Evolutionary conservation across 2,888 invertebrate genomes (phyloP), one percentile per base, ranked within the genome.

Genomic region (Mesoligia furuncula): DNA sequence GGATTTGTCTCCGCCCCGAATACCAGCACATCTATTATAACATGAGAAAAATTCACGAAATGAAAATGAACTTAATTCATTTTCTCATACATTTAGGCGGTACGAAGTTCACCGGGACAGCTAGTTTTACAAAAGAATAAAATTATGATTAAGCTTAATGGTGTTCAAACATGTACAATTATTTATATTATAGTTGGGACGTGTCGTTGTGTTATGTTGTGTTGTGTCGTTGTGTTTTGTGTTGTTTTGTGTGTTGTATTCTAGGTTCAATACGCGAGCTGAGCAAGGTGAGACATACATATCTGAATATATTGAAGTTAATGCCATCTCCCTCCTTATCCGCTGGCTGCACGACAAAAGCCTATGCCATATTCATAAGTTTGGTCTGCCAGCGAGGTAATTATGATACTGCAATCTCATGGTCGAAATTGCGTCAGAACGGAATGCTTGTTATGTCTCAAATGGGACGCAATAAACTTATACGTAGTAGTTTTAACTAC

Each of bases 381-480:
- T 27, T 45, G 5, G 17, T 45, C 13, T 65, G n/a, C 9, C 2
- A 1, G 13, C 15, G 9, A 17, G 13, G 7, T 17, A 65, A 36
- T 24, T 20, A 24, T 17, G 17, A 45, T 7, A 62, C 13, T 24
- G 11, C 17, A 62, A 54, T 13, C 24, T 71, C 20, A 20, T n/a
- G 24, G 17, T 36, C 9, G 1, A 79, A 31, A 74, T 31, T 36
- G 6, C 20, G 15, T 31, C 20, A n/a, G 9, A n/a, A 59, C 20
- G 20, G 17, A 77, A 57, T 54, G 20, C 31, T 42, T 42, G 9
- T 24, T 31, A 61, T 67, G 61, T n/a, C 24, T n/a, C 51, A 8
- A 61, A 17, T 1, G 48, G n/a, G 57, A n/a, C 5, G 27, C 5
- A 81, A 59, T 59, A 59, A 59, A 51, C 27, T 77, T 39, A 54